Evolutionary conservation across 2,888 invertebrate genomes (phyloP).

Genomic region (Drosophila prostipennis): DNA sequence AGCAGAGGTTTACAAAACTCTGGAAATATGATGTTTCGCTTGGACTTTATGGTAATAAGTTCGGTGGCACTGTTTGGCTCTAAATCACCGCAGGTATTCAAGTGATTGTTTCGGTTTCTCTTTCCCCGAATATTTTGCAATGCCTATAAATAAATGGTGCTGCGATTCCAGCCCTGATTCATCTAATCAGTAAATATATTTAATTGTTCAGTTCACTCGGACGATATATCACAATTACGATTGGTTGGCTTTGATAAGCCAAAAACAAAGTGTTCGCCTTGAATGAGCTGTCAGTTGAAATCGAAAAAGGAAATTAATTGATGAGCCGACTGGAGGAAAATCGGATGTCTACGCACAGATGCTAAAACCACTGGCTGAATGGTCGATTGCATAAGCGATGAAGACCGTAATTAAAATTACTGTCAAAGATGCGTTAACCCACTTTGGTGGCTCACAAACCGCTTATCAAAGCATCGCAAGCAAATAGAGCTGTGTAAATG

Average conservation of each 20-base stretch:
- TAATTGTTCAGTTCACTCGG: slow-evolving; percentile 8
- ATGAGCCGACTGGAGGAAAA: background rate
- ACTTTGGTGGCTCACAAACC: slow-evolving; percentile 31
- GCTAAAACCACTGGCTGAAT: slow-evolving; percentile 1
- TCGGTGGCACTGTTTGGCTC: background rate
- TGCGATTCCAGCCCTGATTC: slow-evolving; percentile 18
- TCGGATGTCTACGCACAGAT: background rate
- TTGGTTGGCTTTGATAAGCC: slow-evolving; percentile 14
- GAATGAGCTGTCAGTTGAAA: slow-evolving; percentile 11
- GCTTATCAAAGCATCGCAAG: slow-evolving; percentile 35
- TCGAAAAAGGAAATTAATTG: slow-evolving; percentile 14
- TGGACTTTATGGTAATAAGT: slow-evolving; percentile 42
- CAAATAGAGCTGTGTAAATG: slow-evolving; percentile 32
- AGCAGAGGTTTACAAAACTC: slow-evolving; percentile 58
- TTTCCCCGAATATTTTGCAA: slow-evolving; percentile 3
- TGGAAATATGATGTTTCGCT: slow-evolving; percentile 60
- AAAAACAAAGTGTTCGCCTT: slow-evolving; percentile 7
- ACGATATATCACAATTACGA: slow-evolving; percentile 21
- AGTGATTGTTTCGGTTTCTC: background rate
- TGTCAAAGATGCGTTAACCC: slow-evolving; percentile 38
- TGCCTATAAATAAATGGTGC: slow-evolving; percentile 6
- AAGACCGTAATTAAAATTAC: slow-evolving; percentile 38
- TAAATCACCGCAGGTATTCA: background rate
- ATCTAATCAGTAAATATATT: slow-evolving; percentile 9
- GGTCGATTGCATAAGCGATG: slow-evolving; percentile 13